Evolutionary conservation across 2,888 invertebrate genomes (phyloP), one percentile per base, ranked within the genome.

Genomic region (Noctua pronuba): DNA sequence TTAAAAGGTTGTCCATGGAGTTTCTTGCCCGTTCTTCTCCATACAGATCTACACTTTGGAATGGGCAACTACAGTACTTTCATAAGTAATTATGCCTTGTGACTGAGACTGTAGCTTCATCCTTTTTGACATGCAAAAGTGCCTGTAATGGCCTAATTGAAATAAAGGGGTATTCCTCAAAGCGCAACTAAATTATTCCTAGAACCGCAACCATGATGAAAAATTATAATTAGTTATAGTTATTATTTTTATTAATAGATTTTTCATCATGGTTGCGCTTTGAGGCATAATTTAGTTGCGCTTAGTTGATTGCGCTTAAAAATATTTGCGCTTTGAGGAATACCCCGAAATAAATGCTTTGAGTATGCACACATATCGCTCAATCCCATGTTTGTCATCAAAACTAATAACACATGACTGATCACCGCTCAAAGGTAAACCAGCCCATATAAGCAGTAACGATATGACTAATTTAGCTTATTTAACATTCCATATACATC

Each of bases 401-500:
- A 80, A 75, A 52, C 52, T 21, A 52, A 60, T 80, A 55, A 44
- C 82, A 76, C 8, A 58, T 64, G 49, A 66, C 41, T 35, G 28
- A 60, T 69, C 28, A 31, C 49, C 16, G 13, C 21, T 1, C 68
- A 24, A n/a, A 73, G n/a, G 31, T 41, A 35, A 24, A 41, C 31
- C 28, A 31, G 52, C 21, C 66, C 75, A 16, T 67, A 67, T 46
- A 69, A 69, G 72, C 16, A 41, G 21, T 16, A 38, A 67, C 35
- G 44, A 66, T 66, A 31, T 49, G 65, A 49, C n/a, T 66, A 13
- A 62, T 74, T 65, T 58, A 52, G 38, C n/a, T n/a, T n/a, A n/a
- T n/a, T n/a, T 69, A 46, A 60, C 65, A 84, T 76, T 73, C 86
- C 78, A 13, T 74, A 78, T 49, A 79, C 24, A 18, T n/a, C 67